phyloP scores from a whole-genome alignment of 2,113 vertebrate genomes.

The Protobothrops mucrosquamatus region DNA sequence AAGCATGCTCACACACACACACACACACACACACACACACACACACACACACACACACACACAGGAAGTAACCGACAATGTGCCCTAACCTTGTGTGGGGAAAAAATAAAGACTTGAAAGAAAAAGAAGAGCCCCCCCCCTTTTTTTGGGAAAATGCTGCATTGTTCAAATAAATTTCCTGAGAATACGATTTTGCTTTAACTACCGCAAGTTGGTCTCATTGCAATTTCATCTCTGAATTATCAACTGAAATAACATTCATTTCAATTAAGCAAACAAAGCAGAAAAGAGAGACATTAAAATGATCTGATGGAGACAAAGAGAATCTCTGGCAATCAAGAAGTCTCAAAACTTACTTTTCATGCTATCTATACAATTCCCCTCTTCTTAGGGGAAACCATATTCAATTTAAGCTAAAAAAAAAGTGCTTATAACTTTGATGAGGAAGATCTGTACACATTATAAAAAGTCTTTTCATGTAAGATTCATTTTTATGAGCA shows the following conservation, averaged over 20 bases:
- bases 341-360: conserved; percentile 34
- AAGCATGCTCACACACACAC: not conserved
- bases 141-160: not conserved
- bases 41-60: not conserved
- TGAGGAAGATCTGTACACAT: not conserved
- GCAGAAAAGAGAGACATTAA: conserved; percentile 46
- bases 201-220: not conserved
- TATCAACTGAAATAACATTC: conserved; percentile 19
- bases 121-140: not conserved
- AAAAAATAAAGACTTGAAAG: not conserved
- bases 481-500: conserved; percentile 30
- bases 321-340: conserved; percentile 30
- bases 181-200: not conserved
- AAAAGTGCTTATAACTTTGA: conserved; percentile 19
- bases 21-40: no score
- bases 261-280: conserved; percentile 48
- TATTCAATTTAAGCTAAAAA: not conserved
- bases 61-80: not conserved
- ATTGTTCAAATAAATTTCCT: conserved; percentile 4
- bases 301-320: conserved; percentile 49
- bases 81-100: not conserved
- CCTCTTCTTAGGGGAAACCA: conserved; percentile 25
- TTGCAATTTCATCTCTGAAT: conserved; percentile 2
- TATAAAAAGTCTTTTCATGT: conserved; percentile 39
- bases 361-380: conserved; percentile 29